Evolutionary conservation across 2,888 invertebrate genomes (phyloP).

Genomic region (Hirtodrosophila confusa): DNA sequence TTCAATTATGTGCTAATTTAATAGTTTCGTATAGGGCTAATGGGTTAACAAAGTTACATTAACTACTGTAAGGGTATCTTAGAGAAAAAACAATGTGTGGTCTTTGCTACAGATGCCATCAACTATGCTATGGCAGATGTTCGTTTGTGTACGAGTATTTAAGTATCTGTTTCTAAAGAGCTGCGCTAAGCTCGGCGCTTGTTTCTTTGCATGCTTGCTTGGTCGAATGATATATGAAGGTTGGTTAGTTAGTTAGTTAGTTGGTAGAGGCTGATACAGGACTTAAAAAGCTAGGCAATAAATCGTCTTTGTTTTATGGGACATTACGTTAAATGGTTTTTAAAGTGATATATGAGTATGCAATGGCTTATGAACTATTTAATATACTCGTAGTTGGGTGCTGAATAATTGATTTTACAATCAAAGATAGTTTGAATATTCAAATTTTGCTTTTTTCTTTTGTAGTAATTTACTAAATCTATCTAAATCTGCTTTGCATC

Average conservation of each 20-base stretch:
- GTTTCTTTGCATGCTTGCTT: conserved; percentile 17
- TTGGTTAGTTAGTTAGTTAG: conserved; percentile 10
- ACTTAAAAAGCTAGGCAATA: conserved; percentile 15
- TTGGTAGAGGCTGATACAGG: conserved; percentile 5
- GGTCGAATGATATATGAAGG: conserved; percentile 42
- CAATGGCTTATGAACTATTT: conserved; percentile 8
- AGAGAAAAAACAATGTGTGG: background rate
- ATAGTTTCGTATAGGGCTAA: background rate
- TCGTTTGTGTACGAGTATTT: conserved; percentile 2
- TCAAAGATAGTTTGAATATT: background rate
- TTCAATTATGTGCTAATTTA: no score
- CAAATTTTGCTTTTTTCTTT: background rate
- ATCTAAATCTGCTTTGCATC: background rate
- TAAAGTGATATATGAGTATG: conserved; percentile 1
- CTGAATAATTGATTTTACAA: background rate
- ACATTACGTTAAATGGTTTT: conserved; percentile 8
- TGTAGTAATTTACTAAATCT: background rate
- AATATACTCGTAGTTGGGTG: background rate
- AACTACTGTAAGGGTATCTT: background rate
- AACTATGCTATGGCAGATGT: background rate
- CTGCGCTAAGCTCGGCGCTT: conserved; percentile 5
- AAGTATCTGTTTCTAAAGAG: conserved; percentile 3
- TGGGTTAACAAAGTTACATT: background rate
- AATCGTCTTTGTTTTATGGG: conserved; percentile 2
- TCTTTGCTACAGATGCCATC: background rate